A percentile compares a stretch with the other conserved stretches of the same genome.
Conservation (phyloP, 2,797 vertebrate genomes). For the Oreochromis grahami region DNA sequence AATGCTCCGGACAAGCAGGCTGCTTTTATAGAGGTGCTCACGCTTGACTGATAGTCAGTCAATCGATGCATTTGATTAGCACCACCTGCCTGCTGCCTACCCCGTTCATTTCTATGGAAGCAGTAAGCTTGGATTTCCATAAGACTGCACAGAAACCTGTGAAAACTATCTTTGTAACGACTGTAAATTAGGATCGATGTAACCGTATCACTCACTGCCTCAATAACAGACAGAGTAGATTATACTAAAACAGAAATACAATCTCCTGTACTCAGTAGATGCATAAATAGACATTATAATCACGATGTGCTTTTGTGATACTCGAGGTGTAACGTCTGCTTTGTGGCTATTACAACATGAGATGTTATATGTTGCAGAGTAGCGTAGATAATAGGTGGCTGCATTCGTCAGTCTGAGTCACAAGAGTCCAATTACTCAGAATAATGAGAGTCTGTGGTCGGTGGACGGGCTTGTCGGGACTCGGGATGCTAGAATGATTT, state of each 20-base stretch:
- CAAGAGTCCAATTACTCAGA: background rate
- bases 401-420: fast-evolving
- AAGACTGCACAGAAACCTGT: background rate
- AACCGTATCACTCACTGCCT: background rate
- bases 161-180: background rate
- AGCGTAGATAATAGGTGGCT: background rate
- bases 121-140: background rate
- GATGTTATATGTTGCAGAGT: background rate
- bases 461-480: background rate
- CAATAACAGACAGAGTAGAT: background rate
- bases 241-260: background rate
- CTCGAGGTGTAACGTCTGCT: background rate
- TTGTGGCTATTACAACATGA: background rate
- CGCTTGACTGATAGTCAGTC: background rate
- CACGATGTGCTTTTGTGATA: background rate
- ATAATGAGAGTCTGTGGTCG: background rate
- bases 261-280: background rate
- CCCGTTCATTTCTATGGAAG: background rate
- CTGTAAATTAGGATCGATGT: background rate
- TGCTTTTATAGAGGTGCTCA: background rate
- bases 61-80: background rate
- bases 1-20: background rate
- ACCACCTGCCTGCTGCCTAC: background rate
- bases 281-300: background rate
- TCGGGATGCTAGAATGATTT: background rate